A percentile compares a stretch with the other conserved stretches of the same genome.
phyloP scores from a whole-genome alignment of 2,888 invertebrate species.

The Philonicus albiceps region DNA sequence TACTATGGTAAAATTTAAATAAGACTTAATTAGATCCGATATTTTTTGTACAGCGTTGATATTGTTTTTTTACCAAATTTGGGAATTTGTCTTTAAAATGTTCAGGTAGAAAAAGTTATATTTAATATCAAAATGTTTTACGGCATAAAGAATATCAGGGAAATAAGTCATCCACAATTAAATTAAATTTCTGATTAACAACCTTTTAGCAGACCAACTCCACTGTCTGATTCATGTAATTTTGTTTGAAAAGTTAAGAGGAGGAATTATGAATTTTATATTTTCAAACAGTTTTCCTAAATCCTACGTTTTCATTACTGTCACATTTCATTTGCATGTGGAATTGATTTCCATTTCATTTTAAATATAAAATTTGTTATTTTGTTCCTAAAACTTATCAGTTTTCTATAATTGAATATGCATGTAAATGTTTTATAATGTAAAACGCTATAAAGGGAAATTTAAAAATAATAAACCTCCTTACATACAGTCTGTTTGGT shows the following conservation, averaged over 20 bases:
- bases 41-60: background rate
- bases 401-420: background rate
- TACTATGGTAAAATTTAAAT: background rate
- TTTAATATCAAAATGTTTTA: too few species aligned
- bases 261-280: background rate
- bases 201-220: too few species aligned
- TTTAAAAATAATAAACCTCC: background rate
- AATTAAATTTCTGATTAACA: too few species aligned
- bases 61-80: background rate
- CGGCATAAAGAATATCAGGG: too few species aligned
- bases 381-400: background rate
- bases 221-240: too few species aligned
- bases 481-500: too few species aligned
- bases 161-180: too few species aligned
- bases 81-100: too few species aligned
- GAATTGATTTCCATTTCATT: background rate
- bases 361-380: background rate
- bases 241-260: too few species aligned
- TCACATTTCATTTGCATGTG: background rate
- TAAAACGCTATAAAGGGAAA: background rate
- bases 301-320: background rate
- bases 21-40: background rate
- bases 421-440: background rate
- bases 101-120: too few species aligned
- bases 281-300: background rate